phyloP scores from a whole-genome alignment of 2,797 vertebrate genomes.

The Xenops minutus region DNA sequence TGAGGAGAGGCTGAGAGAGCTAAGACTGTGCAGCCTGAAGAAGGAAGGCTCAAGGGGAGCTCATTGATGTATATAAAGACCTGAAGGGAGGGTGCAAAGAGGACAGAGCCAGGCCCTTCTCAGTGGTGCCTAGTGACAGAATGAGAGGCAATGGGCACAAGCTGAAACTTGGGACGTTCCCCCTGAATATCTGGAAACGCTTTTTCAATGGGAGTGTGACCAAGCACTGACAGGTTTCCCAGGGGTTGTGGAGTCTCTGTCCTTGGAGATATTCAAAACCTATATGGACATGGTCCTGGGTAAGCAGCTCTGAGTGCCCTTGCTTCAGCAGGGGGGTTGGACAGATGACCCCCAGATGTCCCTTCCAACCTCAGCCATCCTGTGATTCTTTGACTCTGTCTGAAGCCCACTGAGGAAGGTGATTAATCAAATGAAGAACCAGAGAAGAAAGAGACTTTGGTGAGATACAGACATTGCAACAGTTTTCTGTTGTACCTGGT shows the following conservation, averaged over 20 bases:
- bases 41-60: background rate
- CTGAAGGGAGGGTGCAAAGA: background rate
- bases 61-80: background rate
- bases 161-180: accelerated
- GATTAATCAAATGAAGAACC: background rate
- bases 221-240: background rate
- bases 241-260: background rate
- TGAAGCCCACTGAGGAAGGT: background rate
- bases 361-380: background rate
- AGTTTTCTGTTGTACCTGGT: background rate
- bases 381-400: background rate
- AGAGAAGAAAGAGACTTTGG: background rate
- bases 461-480: background rate
- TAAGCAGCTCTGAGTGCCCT: background rate
- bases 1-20: background rate
- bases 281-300: accelerated
- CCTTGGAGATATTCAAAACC: background rate
- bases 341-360: background rate
- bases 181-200: background rate
- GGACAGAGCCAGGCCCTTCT: background rate
- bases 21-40: background rate
- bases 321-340: background rate
- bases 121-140: background rate
- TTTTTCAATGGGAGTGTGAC: background rate
- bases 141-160: accelerated